Percentiles rank a stretch among this genome's conserved stretches.
Conservation (phyloP, 2,888 invertebrate species). For the Campoplex capitator region DNA sequence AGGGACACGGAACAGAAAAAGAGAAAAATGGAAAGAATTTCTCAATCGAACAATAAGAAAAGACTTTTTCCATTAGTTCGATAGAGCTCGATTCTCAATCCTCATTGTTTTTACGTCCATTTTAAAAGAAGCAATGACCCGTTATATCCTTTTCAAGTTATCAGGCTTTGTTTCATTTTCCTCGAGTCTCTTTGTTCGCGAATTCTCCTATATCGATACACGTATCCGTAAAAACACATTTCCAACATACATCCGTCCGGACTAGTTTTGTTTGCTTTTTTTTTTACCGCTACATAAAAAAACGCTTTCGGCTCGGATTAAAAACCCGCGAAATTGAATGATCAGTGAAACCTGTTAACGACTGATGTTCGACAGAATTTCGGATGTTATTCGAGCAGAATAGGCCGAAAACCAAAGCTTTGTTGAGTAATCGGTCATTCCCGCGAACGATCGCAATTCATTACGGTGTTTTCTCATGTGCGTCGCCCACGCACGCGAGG, state of each 20-base stretch:
- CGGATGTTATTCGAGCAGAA: neutral
- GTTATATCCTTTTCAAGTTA: neutral
- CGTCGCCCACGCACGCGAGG: conserved; percentile 57
- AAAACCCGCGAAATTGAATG: neutral
- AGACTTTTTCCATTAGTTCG: neutral
- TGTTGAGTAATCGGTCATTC: conserved; percentile 51
- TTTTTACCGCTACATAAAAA: neutral
- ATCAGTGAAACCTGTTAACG: neutral
- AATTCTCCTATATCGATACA: neutral
- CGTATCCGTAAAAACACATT: neutral
- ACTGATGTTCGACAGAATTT: neutral
- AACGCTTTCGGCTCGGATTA: neutral
- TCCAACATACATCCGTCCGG: neutral
- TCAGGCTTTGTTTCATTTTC: neutral
- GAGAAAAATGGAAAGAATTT: neutral
- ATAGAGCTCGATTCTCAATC: neutral
- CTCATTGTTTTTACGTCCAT: neutral
- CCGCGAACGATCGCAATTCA: conserved; percentile 34
- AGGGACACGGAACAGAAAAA: neutral
- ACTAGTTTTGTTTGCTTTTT: neutral
- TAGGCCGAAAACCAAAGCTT: neutral
- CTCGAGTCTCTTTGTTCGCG: neutral
- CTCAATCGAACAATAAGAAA: neutral
- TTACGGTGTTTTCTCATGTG: conserved; percentile 64
- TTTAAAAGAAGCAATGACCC: neutral